phyloP scores from a whole-genome alignment of 2,797 vertebrate genomes.

The Molothrus ater region DNA sequence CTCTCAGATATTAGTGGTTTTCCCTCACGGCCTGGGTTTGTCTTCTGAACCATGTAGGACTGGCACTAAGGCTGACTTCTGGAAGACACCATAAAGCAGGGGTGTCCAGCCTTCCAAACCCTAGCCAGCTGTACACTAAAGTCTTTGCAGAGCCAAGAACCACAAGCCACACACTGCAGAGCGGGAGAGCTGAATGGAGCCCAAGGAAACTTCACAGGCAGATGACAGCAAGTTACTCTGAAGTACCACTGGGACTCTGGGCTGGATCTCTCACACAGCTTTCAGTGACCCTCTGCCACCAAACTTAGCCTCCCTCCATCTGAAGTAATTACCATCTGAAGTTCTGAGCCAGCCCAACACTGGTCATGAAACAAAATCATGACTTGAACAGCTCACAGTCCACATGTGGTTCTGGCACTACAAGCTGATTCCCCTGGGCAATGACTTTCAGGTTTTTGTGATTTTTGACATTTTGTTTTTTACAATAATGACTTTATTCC shows the following conservation, averaged over 20 bases:
- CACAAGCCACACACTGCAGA: neutral
- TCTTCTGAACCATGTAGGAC: slow-evolving; percentile 25
- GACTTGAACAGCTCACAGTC: slow-evolving; percentile 11
- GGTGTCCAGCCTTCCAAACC: slow-evolving; percentile 12
- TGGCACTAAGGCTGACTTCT: slow-evolving; percentile 48
- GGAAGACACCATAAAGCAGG: slow-evolving; percentile 6
- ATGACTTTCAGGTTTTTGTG: slow-evolving; percentile 38
- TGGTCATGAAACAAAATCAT: slow-evolving; percentile 24
- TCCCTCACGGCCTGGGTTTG: neutral
- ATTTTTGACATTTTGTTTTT: neutral
- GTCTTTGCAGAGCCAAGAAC: neutral
- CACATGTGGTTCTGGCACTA: slow-evolving; percentile 36
- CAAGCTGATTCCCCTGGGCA: neutral
- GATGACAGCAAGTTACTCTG: neutral
- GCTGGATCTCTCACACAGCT: neutral
- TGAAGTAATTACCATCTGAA: neutral
- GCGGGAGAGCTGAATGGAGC: neutral
- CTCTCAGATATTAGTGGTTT: neutral
- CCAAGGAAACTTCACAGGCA: slow-evolving; percentile 8
- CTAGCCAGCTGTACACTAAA: slow-evolving; percentile 21
- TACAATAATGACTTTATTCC: slow-evolving; percentile 10
- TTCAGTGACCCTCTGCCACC: slow-evolving; percentile 12
- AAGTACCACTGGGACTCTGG: neutral
- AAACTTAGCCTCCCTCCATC: neutral
- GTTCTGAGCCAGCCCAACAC: neutral